Evolutionary conservation across 1,140 invertebrate species (phyloP).

Genomic region (Penaeus chinensis): DNA sequence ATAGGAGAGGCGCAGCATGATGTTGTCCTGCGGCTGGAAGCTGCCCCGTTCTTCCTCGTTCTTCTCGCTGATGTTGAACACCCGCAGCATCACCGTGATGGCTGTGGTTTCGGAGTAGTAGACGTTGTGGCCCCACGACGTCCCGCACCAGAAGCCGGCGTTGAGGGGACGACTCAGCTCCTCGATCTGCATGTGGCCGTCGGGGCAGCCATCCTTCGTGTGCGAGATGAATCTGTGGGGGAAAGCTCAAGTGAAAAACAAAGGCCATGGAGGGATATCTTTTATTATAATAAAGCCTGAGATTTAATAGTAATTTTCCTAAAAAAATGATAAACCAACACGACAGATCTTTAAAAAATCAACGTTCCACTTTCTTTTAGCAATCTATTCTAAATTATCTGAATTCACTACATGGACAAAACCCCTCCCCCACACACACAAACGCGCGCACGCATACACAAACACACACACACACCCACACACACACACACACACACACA

Average conservation of each 20-base stretch:
- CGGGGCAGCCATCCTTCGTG: slow-evolving; percentile 77
- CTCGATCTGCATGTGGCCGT: slow-evolving; percentile 82
- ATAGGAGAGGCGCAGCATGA: slow-evolving; percentile 64
- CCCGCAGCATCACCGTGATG: slow-evolving; percentile 79
- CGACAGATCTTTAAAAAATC: no score
- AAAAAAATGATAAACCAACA: no score
- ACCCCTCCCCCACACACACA: background rate
- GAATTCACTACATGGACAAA: background rate
- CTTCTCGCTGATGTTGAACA: slow-evolving; percentile 74
- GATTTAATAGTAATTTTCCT: no score
- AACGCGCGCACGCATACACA: background rate
- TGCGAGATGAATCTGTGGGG: slow-evolving; percentile 56
- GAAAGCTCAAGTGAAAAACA: background rate
- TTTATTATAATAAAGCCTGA: no score
- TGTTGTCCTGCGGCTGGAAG: slow-evolving; percentile 41
- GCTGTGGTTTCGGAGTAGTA: slow-evolving; percentile 86
- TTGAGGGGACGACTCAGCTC: slow-evolving; percentile 78
- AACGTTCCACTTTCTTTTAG: no score
- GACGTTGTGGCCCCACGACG: slow-evolving; percentile 84
- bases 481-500: background rate
- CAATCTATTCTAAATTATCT: no score
- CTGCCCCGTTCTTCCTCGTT: slow-evolving; percentile 18
- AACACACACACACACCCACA: background rate
- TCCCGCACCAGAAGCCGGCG: slow-evolving; percentile 86
- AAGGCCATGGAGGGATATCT: no score